Conservation (phyloP, 2,888 invertebrate genomes). For the Siphlonurus alternatus region DNA sequence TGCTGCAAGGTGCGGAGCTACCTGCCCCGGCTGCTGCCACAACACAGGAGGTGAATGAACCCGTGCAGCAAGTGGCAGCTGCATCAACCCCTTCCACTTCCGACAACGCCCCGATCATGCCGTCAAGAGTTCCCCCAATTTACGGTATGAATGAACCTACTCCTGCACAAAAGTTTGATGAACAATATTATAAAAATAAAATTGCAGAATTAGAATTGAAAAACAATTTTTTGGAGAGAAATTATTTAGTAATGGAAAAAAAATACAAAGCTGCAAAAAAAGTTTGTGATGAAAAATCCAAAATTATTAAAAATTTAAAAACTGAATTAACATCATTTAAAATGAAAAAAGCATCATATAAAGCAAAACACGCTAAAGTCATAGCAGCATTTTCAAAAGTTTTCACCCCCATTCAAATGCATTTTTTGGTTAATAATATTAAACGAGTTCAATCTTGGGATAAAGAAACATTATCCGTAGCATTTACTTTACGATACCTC, state of each 20-base stretch:
- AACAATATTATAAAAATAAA: too few relatives aligned
- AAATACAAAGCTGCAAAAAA: too few relatives aligned
- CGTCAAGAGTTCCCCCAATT: not conserved
- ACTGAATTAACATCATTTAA: not conserved
- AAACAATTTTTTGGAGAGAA: too few relatives aligned
- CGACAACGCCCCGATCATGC: not conserved
- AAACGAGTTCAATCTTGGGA: not conserved
- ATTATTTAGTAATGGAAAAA: too few relatives aligned
- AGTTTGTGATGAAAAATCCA: too few relatives aligned
- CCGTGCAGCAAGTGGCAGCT: not conserved
- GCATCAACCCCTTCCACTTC: not conserved
- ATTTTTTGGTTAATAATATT: not conserved
- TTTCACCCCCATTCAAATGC: not conserved
- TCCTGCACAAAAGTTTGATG: too few relatives aligned
- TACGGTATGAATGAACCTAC: not conserved
- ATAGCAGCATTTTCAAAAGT: not conserved
- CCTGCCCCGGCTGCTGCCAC: not conserved
- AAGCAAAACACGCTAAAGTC: not conserved
- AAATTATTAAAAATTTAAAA: not conserved
- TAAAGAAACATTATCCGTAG: slow-evolving; percentile 1
- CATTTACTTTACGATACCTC: not conserved
- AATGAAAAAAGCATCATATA: not conserved
- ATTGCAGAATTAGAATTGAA: too few relatives aligned
- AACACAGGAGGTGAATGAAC: not conserved
- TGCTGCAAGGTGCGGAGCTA: not conserved